Evolutionary conservation across 2,888 invertebrate species (phyloP).

Genomic region (Habrosyne pyritoides): DNA sequence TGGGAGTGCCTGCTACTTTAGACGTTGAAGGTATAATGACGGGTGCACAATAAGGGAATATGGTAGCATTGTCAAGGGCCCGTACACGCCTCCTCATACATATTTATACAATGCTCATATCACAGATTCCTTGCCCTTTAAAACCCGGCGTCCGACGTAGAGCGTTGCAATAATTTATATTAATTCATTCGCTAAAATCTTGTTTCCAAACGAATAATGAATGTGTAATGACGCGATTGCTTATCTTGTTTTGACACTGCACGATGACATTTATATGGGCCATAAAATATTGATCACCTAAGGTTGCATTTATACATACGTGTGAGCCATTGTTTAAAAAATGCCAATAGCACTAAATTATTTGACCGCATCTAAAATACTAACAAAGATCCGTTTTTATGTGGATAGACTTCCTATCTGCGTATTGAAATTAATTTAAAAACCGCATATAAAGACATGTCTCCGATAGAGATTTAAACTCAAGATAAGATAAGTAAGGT

Average conservation of each 20-base stretch:
- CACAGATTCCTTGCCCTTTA: slow-evolving; percentile 32
- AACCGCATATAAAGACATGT: background rate
- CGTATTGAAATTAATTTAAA: background rate
- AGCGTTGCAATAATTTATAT: slow-evolving; percentile 37
- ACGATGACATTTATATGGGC: slow-evolving; percentile 28
- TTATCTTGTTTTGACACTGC: slow-evolving; percentile 33
- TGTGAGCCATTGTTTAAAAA: background rate
- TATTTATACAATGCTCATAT: slow-evolving; percentile 65
- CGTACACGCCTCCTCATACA: slow-evolving; percentile 73
- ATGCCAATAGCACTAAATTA: background rate
- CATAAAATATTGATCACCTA: slow-evolving; percentile 13
- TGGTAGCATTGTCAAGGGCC: slow-evolving; percentile 64
- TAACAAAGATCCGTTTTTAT: no score
- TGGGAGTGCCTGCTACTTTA: slow-evolving; percentile 71
- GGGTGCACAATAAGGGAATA: slow-evolving; percentile 65
- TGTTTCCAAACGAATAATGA: slow-evolving; percentile 34
- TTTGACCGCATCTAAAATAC: background rate
- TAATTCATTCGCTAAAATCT: slow-evolving; percentile 37
- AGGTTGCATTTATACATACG: slow-evolving; percentile 14
- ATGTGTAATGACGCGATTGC: slow-evolving; percentile 32
- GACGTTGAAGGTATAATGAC: slow-evolving; percentile 66
- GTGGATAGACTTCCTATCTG: background rate
- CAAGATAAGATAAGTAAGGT: background rate
- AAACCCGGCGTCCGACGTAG: slow-evolving; percentile 16
- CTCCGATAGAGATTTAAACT: background rate